Percentiles rank a stretch among this genome's conserved stretches.
Evolutionary conservation across 2,113 vertebrate species (phyloP).

Genomic region (Microtus montanus): DNA sequence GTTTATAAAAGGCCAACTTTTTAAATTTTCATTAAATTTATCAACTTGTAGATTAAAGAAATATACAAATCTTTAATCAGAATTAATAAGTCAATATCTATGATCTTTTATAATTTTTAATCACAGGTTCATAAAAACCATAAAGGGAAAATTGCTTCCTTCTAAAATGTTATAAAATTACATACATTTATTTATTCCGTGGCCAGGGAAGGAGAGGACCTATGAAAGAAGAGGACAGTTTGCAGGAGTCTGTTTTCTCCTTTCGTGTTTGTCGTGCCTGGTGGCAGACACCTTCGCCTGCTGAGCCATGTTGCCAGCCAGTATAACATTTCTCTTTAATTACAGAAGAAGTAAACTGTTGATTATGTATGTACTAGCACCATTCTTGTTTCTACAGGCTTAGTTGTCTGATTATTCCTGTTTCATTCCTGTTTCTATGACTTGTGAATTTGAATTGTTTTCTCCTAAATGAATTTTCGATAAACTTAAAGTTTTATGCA

Average conservation of each 20-base stretch:
- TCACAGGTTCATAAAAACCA: constrained; percentile 21
- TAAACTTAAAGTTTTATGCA: constrained; percentile 27
- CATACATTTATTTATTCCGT: neutral
- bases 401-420: neutral
- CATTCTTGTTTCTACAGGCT: constrained; percentile 30
- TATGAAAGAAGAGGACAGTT: neutral
- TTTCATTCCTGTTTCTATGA: neutral
- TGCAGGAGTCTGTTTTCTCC: neutral
- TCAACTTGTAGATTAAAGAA: constrained; percentile 21
- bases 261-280: neutral
- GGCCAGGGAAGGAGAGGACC: neutral
- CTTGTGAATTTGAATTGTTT: constrained; percentile 32
- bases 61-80: constrained; percentile 16
- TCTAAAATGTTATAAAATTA: neutral
- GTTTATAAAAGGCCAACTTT: constrained; percentile 30
- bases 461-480: neutral
- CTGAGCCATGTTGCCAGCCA: neutral
- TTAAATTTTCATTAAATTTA: neutral
- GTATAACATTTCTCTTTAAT: neutral
- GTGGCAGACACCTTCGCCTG: neutral
- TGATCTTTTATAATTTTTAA: constrained; percentile 15
- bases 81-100: neutral
- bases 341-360: neutral
- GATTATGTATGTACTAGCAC: neutral
- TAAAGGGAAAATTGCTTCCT: neutral